Evolutionary conservation across 2,888 invertebrate species (phyloP), one percentile per base, ranked within the genome.

Genomic region (Brachypterus glaber): DNA sequence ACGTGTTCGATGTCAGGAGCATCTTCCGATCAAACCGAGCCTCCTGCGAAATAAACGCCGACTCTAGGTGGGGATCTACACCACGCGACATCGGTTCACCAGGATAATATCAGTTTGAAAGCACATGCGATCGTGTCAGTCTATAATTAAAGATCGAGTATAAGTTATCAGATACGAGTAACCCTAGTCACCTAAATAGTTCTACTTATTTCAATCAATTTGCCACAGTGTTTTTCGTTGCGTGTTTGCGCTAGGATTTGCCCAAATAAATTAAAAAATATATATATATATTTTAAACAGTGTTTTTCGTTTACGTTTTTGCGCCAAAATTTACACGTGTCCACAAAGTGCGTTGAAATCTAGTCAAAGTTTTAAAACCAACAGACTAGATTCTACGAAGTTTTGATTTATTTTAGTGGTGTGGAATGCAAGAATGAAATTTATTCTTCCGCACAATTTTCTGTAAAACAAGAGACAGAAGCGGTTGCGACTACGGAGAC

Each of bases 401-500:
- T 39, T 27, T 31, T 18, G 31, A 31, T 41, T 39, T 49, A 57
- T 62, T 66, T 51, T 74, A 84, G 85, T 73, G 82, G 79, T 64
- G 74, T 85, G 68, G 84, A 85, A 74, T 76, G 76, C 71, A 73
- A 76, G 69, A 74, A 81, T 74, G 81, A 83, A 67, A 76, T 85
- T 59, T 80, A 81, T 63, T 82, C 83, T 56, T 70, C 74, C 62
- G 75, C 76, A 62, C 74, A 75, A 60, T 60, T 72, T 55, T 63
- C 56, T 39, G 54, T 21, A 21, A 21, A 9, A 21, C 12, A 5
- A 4, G 7, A 57, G 39, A 49, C 55, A 47, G 52, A 53, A 49
- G 38, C 49, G n/a, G 52, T 53, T 41, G 44, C 37, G 34, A 43
- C 41, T 40, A 43, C 41, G 40, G 40, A 43, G 33, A 39, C 30